Base-by-base conservation (phyloP, 2,888 invertebrate species). In the Atrina japonica region DNA sequence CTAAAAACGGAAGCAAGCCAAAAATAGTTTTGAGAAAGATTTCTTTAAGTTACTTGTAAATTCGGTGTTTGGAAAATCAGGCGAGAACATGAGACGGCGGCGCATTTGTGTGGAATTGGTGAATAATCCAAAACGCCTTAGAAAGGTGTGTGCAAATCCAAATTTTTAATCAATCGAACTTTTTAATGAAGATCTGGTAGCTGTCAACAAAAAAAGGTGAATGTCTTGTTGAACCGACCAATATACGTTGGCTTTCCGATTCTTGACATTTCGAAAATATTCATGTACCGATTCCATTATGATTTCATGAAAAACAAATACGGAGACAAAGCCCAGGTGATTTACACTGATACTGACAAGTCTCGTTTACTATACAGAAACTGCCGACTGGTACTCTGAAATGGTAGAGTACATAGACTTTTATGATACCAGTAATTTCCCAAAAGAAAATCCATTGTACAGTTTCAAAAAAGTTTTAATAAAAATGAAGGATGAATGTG, bases 341-440 rank as follows among this genome's bases (percentile, higher is more conserved):
- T 70, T 43, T 73, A 64, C 21, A 65, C 60, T 9, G 68, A 71
- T 72, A 90, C 88, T 0, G 86, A 89, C 63, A 71, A 70, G n/a
- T 61, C 67, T 86, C 3, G 69, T 77, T 16, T 83, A 80, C 66
- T 70, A 78, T n/a, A n/a, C 90, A 9, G 66, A 76, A 25, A 88
- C 86, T 11, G 69, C 79, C 2, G 88, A 91, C 75, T 66, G 90
- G 47, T 91, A 91, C 78, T 71, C 82, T 53, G 86, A 88, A 68
- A 23, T 66, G 41, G 5, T 47, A 6, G 7, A 50, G n/a, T 50
- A 56, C 23, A 25, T 30, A 23, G 49, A 58, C 47, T 18, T 27
- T n/a, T 49, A 58, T 35, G 66, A 59, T 58, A 59, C 66, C 23
- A 56, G 56, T 11, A 47, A 50, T 59, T 66, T 45, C 40, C 50